phyloP scores from a whole-genome alignment of 2,797 vertebrate genomes.

The Merluccius polli region DNA sequence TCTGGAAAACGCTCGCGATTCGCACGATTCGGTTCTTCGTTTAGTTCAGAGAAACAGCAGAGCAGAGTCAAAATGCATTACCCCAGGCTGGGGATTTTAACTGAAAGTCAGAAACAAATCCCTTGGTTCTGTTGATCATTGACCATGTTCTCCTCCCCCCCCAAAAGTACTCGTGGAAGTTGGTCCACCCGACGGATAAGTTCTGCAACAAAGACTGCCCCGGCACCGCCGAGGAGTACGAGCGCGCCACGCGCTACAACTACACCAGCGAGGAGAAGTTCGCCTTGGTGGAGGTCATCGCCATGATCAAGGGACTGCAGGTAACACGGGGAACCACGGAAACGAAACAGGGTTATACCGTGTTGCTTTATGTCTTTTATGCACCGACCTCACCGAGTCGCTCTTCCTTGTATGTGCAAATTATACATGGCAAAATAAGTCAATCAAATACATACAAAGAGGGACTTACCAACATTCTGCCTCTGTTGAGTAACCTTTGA shows the following conservation, averaged over 20 bases:
- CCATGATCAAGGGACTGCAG: conserved; percentile 99
- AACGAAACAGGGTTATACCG: too few relatives aligned
- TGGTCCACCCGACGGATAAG: conserved; percentile 98
- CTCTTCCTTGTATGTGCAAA: too few relatives aligned
- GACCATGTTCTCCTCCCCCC: conserved; percentile 16
- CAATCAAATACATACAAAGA: background rate
- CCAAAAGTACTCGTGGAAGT: conserved; percentile 94
- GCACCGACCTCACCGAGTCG: too few relatives aligned
- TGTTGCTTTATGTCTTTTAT: too few relatives aligned
- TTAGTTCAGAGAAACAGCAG: background rate
- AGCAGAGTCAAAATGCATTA: too few relatives aligned
- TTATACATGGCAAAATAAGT: too few relatives aligned
- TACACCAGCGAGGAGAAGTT: conserved; percentile 99
- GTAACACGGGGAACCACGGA: conserved; percentile 46
- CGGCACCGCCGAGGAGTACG: conserved; percentile 95
- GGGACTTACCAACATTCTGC: too few relatives aligned
- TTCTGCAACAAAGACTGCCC: conserved; percentile 99
- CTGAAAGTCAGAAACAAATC: background rate
- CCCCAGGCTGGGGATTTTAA: background rate
- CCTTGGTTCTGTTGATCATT: background rate
- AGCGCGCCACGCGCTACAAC: conserved; percentile 95
- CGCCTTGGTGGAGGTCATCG: conserved; percentile 97
- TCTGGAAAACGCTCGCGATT: background rate
- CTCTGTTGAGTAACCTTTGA: background rate
- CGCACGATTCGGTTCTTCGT: background rate